These are phyloP conservation scores for Misgurnus mizolepis DNA, from an alignment of 2,113 vertebrate species.

Conservation along the genomic window DNA sequence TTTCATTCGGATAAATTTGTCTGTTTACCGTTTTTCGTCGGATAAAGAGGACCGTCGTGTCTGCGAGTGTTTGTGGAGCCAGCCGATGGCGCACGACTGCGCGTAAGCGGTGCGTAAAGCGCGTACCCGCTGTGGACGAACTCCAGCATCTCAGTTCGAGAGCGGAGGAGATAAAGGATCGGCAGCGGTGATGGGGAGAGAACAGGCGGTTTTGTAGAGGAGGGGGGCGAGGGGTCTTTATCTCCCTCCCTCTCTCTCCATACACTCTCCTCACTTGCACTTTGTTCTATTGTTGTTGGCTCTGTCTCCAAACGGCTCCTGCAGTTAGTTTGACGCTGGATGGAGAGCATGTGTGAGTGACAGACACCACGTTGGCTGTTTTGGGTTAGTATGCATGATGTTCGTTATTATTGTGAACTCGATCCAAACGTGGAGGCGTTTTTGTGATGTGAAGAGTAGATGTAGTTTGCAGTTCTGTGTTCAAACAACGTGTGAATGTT, in stretches of 20 bases:
- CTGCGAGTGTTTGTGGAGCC: conserved; percentile 25
- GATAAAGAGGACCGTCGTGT: not conserved
- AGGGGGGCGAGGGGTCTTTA: conserved; percentile 57
- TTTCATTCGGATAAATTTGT: not conserved
- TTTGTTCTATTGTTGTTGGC: conserved; percentile 70
- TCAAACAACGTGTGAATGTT: not conserved
- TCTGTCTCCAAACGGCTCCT: conserved; percentile 64
- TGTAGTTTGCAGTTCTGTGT: not conserved
- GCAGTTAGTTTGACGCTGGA: conserved; percentile 47
- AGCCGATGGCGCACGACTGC: conserved; percentile 62
- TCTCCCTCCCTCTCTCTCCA: conserved; percentile 42
- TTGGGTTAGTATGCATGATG: conserved; percentile 65
- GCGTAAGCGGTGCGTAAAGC: conserved; percentile 62
- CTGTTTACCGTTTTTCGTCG: not conserved
- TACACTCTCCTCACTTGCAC: conserved; percentile 55
- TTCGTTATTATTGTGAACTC: not conserved
- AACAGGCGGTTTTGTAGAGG: conserved; percentile 43
- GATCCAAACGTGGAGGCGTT: not conserved
- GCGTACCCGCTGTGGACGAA: conserved; percentile 52
- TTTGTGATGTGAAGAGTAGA: not conserved
- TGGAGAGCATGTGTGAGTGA: conserved; percentile 54
- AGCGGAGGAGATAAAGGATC: conserved; percentile 44
- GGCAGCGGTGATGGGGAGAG: conserved; percentile 58
- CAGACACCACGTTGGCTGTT: conserved; percentile 52
- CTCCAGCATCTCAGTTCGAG: conserved; percentile 9